These are phyloP conservation scores for Calliscelio sp. DNA, from an alignment of 2,888 invertebrate genomes.

Conservation along the genomic window DNA sequence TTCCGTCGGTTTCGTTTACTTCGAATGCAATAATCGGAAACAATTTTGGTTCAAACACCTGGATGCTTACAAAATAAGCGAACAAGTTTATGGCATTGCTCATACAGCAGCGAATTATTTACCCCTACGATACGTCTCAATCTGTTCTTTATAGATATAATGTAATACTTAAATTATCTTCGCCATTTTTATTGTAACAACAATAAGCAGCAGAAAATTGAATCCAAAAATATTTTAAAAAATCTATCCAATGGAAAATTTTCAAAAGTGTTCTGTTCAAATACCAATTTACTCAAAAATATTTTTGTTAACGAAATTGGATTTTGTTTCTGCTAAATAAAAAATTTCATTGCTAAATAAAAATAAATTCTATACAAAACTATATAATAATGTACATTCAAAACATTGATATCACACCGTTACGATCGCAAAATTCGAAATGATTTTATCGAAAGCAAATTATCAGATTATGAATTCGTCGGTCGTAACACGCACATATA, in stretches of 20 bases:
- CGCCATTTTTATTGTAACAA: not conserved
- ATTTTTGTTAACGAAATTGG: too few species aligned
- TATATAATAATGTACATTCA: too few species aligned
- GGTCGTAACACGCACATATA: slow-evolving; percentile 19
- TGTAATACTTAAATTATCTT: not conserved
- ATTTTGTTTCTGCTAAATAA: too few species aligned
- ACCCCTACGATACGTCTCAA: slow-evolving; percentile 18
- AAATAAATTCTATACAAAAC: too few species aligned
- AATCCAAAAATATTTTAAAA: slow-evolving; percentile 18
- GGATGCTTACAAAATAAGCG: not conserved
- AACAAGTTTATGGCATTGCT: not conserved
- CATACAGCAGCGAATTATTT: slow-evolving; percentile 18
- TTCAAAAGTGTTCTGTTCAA: too few species aligned
- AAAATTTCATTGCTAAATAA: too few species aligned
- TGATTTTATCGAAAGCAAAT: slow-evolving; percentile 16
- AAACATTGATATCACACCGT: too few species aligned
- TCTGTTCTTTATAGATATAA: slow-evolving; percentile 27
- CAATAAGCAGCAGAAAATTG: slow-evolving; percentile 3
- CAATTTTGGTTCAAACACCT: slow-evolving; percentile 3
- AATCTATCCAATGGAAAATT: too few species aligned
- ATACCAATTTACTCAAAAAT: too few species aligned
- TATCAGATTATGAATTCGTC: slow-evolving; percentile 16
- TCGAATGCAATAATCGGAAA: slow-evolving; percentile 24
- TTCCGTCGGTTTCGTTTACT: slow-evolving; percentile 3
- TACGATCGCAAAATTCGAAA: not conserved